phyloP scores from a whole-genome alignment of 2,797 vertebrate genomes.

The Sebastes vulpes region DNA sequence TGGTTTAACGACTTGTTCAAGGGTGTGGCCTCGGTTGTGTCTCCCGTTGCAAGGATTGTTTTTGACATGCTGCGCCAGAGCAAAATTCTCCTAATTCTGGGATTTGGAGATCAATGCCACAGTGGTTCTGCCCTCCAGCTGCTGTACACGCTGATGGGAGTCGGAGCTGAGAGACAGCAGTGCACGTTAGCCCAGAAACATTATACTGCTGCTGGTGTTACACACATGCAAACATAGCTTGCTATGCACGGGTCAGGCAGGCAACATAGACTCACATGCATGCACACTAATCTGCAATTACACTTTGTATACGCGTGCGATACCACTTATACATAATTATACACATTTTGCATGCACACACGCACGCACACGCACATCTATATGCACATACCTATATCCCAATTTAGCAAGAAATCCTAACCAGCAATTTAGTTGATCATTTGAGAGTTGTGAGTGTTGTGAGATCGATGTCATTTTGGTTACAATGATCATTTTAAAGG shows the following conservation, averaged over 20 bases:
- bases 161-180: constrained; percentile 29
- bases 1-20: constrained; percentile 26
- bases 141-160: constrained; percentile 43
- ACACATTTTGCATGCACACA: background rate
- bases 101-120: constrained; percentile 67
- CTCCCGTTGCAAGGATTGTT: constrained; percentile 50
- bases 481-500: background rate
- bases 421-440: background rate
- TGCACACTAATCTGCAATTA: background rate
- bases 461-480: background rate
- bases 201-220: constrained; percentile 1
- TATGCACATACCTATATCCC: background rate
- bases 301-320: background rate
- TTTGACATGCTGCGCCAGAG: constrained; percentile 39
- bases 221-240: background rate
- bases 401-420: background rate
- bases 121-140: constrained; percentile 54
- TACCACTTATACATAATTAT: background rate
- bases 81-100: constrained; percentile 55
- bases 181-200: constrained; percentile 5
- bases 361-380: background rate
- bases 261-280: background rate
- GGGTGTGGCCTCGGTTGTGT: constrained; percentile 49
- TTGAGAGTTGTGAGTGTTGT: background rate
- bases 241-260: background rate